Evolutionary conservation across 2,113 vertebrate species (phyloP), one percentile per base, ranked within the genome.

Genomic region (Cebidichthys violaceus): DNA sequence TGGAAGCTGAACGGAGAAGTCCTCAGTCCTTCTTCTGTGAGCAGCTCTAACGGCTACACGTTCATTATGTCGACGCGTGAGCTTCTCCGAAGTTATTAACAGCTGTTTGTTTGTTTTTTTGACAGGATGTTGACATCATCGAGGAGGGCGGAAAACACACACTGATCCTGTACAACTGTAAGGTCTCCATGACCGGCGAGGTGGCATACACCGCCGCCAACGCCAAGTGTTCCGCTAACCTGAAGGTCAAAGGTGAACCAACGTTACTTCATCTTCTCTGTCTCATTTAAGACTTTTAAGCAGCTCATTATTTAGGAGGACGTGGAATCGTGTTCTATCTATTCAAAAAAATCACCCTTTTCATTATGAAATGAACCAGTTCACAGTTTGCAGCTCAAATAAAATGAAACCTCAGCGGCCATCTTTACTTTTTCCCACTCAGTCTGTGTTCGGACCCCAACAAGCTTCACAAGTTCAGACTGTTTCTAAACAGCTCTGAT

Each of bases 181-280:
- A 92, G 82, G 95, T 99, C 55, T 77, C 95, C 77, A 98, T 98
- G 96, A 96, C 97, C 0, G 98, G 98, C 29, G 96, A 99, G 85
- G 95, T 99, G 62, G 93, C 94, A 31, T 99, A 98, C 91, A 87
- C 96, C 66, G 98, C 97, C 4, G 97, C 96, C 74, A 99, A 99
- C 14, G 98, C 97, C 84, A 98, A 97, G 79, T 99, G 97, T 64
- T 91, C 96, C 81, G 98, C 97, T 62, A 99, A 97, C 81, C 95
- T 99, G 69, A 99, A 98, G 96, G 97, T 99, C 81, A 99, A 99
- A 98, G 98, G 98, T 99, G 94, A 6, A 20, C 6, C 27, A 1
- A 5, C 3, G 1, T 6, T 8, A 8, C 47, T 10, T 50, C 11
- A 22, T 54, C 50, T 10, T n/a, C 22, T n/a, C 50, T 52, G 54